Base-by-base conservation (phyloP, 2,888 invertebrate species). In the Zhuqinia jingwanae region DNA sequence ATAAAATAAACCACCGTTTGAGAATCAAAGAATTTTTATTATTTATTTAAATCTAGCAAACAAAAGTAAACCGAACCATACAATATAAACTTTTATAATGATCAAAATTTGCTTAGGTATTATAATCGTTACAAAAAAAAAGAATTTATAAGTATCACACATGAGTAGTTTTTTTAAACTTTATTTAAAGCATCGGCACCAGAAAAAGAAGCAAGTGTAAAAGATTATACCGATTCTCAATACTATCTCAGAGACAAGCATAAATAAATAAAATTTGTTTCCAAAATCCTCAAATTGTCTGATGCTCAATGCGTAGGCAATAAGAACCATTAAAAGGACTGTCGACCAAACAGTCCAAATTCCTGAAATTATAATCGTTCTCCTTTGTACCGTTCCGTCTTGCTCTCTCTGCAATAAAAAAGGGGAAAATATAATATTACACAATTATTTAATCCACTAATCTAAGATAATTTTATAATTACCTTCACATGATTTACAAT, bases 261-360 rank as follows among this genome's bases (percentile, higher is more conserved):
- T 50, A 17, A 85, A 85, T 2, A 85, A 68, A 73, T 85, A 78
- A 85, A 85, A 78, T n/a, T 78, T 78, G 70, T 78, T 70, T 30
- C 27, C 58, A 10, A 85, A 36, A 47, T 30, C 63, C 30, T 70
- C 60, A 78, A 85, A 85, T 47, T 70, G 20, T 27, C 60, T 50
- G 0, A 84, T 84, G 6, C 50, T 58, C 0, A 30, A 68, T n/a
- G 58, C 56, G 22, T 63, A 77, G 0, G 77, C 27, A 53, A 76
- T 30, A 15, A 77, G 68, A 11, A 77, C 42, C 1, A 84, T 30
- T n/a, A 84, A 27, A 27, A 84, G 84, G 10, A 68, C 56, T 20
- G 63, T 20, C 36, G 84, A 84, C 84, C 84, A 77, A 8, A 65
- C n/a, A 70, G 68, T 47, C 78, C 84, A 77, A 30, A 70, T 20